These are phyloP conservation scores for Panulirus ornatus DNA, from an alignment of 1,140 invertebrate genomes.

Conservation along the genomic window DNA sequence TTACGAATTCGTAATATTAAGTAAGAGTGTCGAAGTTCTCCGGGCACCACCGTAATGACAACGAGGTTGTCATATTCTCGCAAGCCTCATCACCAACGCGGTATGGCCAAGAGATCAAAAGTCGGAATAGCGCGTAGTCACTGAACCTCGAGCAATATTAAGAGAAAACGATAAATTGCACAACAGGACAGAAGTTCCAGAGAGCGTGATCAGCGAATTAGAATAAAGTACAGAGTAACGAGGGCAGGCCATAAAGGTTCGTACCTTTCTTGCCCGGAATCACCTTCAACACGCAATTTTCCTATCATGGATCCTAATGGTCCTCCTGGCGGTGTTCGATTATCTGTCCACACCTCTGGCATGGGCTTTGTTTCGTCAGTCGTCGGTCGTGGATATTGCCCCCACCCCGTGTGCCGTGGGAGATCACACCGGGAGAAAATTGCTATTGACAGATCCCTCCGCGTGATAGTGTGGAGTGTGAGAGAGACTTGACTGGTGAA, in stretches of 20 bases:
- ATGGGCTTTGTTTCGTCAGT: background rate
- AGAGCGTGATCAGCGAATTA: background rate
- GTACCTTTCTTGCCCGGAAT: background rate
- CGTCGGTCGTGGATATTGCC: background rate
- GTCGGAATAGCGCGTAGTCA: too few species aligned
- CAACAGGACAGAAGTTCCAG: too few species aligned
- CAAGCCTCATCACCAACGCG: background rate
- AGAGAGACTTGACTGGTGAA: too few species aligned
- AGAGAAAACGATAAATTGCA: too few species aligned
- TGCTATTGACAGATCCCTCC: too few species aligned
- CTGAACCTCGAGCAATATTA: too few species aligned
- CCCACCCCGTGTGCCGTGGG: too few species aligned
- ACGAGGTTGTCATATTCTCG: background rate
- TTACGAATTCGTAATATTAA: background rate
- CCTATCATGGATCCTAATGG: slow-evolving; percentile 18
- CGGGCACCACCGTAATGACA: background rate
- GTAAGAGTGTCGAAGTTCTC: background rate
- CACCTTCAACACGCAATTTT: slow-evolving; percentile 11
- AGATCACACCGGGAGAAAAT: too few species aligned
- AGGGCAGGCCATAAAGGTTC: background rate
- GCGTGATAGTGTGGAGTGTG: too few species aligned
- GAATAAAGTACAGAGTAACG: slow-evolving; percentile 1
- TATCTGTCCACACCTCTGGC: background rate
- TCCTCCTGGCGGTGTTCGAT: background rate
- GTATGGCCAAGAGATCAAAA: too few species aligned